A percentile compares a stretch with the other conserved stretches of the same genome.
phyloP scores from a whole-genome alignment of 1,140 invertebrate species.

The Drosophila virilis region DNA sequence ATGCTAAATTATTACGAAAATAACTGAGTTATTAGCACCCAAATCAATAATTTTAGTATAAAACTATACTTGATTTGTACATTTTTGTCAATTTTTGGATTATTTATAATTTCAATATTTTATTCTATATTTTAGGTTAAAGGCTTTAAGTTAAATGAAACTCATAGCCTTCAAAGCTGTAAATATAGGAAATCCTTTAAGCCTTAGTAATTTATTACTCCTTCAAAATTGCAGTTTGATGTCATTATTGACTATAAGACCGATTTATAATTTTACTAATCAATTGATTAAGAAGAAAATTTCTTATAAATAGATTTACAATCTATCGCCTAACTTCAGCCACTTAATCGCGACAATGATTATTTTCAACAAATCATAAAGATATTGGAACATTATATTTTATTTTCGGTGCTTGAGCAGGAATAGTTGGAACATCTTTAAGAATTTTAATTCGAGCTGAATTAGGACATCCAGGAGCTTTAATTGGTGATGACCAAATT shows the following conservation, averaged over 20 bases:
- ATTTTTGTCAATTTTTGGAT: no score
- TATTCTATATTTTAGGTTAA: slow-evolving; percentile 75
- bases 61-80: slow-evolving; percentile 53
- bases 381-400: slow-evolving; percentile 91
- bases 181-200: slow-evolving; percentile 85
- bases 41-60: not conserved
- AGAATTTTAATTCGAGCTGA: slow-evolving; percentile 89
- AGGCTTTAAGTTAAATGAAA: slow-evolving; percentile 86
- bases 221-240: slow-evolving; percentile 86
- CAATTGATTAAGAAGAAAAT: slow-evolving; percentile 84
- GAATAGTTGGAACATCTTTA: slow-evolving; percentile 87
- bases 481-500: slow-evolving; percentile 89
- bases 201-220: slow-evolving; percentile 84
- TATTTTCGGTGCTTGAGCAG: slow-evolving; percentile 88
- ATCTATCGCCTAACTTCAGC: slow-evolving; percentile 85
- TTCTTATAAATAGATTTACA: slow-evolving; percentile 86
- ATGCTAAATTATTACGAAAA: no score
- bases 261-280: not conserved
- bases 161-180: slow-evolving; percentile 87
- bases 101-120: slow-evolving; percentile 72
- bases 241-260: slow-evolving; percentile 85
- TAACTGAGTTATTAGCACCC: no score
- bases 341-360: slow-evolving; percentile 86
- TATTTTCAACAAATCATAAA: slow-evolving; percentile 91
- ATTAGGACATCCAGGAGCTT: slow-evolving; percentile 86